These are phyloP conservation scores for Eristalis arbustorum DNA, from an alignment of 2,888 invertebrate genomes.

Conservation along the genomic window DNA sequence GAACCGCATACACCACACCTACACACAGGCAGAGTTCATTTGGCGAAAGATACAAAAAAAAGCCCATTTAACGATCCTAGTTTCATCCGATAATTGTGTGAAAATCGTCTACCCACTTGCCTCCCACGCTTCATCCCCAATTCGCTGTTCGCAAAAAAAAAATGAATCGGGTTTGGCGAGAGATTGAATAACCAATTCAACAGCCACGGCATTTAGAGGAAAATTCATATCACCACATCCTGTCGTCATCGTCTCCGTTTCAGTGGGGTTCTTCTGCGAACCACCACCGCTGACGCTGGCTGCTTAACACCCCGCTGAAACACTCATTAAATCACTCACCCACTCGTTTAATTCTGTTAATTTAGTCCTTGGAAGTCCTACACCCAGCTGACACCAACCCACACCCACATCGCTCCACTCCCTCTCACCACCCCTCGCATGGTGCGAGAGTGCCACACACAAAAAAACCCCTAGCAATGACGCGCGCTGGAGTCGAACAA, in stretches of 20 bases:
- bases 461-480: neutral
- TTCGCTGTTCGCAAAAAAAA: neutral
- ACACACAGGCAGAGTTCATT: neutral
- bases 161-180: neutral
- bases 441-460: neutral
- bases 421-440: too few relatives aligned
- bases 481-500: conserved; percentile 12
- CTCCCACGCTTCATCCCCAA: neutral
- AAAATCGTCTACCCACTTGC: neutral
- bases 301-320: conserved; percentile 55
- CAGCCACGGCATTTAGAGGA: neutral
- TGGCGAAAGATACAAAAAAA: neutral
- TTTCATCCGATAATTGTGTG: conserved; percentile 13
- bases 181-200: neutral
- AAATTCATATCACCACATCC: conserved; percentile 7
- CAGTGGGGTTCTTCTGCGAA: neutral
- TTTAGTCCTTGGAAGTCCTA: conserved; percentile 64
- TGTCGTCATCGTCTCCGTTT: conserved; percentile 4
- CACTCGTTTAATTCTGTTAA: conserved; percentile 70
- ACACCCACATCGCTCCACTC: neutral
- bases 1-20: neutral
- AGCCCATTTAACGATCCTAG: neutral
- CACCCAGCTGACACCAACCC: neutral
- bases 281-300: conserved; percentile 9
- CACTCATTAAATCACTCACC: conserved; percentile 70